Evolutionary conservation across 2,113 vertebrate species (phyloP), one percentile per base, ranked within the genome.

Genomic region (Tautogolabrus adspersus): DNA sequence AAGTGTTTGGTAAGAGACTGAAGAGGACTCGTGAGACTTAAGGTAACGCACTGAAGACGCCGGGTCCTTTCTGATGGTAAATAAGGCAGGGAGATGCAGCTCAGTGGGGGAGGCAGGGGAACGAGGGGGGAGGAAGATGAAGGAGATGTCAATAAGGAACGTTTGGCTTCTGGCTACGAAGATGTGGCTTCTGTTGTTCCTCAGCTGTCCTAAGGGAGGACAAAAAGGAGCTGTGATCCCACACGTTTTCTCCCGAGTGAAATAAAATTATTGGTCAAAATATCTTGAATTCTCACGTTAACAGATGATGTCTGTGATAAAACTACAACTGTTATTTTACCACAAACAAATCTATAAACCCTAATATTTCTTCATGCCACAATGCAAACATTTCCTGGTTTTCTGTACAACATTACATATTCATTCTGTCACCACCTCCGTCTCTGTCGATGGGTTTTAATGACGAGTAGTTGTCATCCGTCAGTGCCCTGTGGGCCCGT

Each of bases 41-140:
- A 69, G 82, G 85, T 76, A 83, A 89, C 65, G 72, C 71, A 55
- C 10, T 62, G 49, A 87, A 89, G 84, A 89, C 55, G 68, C 66
- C 10, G 16, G 60, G 44, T 73, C 82, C 68, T 90, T 93, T 93
- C 85, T 90, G 54, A 94, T 92, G 92, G 61, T 88, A 91, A 94
- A 85, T 88, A 88, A 81, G 87, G 59, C 70, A 34, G 72, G 75
- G 78, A 80, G 72, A 76, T 46, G 58, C 56, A 42, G 67, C 60
- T 76, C 44, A 49, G 72, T n/a, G 62, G 75, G 69, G 75, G 26
- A 23, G 62, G 10, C 34, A n/a, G 61, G 56, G 6, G 26, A 52
- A 16, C 10, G 26, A 57, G 18, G 6, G 52, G 52, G 74, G 64
- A 49, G 13, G 44, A 72, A 76, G 77, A 83, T 0, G 34, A 47